Evolutionary conservation across 2,113 vertebrate genomes (phyloP), one percentile per base, ranked within the genome.

Genomic region (Bubo bubo): DNA sequence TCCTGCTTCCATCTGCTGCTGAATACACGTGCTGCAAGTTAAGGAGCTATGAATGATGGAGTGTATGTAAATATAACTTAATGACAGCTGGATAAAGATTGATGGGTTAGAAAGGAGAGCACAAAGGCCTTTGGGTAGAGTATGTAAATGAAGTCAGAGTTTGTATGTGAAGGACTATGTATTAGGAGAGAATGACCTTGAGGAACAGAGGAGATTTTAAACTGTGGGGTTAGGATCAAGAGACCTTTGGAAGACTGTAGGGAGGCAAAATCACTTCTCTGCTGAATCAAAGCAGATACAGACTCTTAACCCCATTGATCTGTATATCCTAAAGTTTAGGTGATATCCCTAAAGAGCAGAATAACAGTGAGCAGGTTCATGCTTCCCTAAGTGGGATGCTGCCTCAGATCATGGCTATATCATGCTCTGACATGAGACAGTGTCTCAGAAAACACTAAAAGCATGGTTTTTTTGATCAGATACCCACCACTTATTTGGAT

Each of bases 1-100:
- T 96, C 88, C 59, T 76, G 59, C 59, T 88, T 94, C 90, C 93
- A 92, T 95, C 93, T 95, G 90, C 63, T 94, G 82, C 79, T 74
- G 50, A 55, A 88, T 83, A 88, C 63, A 92, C 4, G 28, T 52
- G 79, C 55, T 93, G 95, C 59, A 95, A 93, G 75, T 92, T 93
- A 92, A 96, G 82, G 82, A 96, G 75, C 79, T 83, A 43, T 88
- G 92, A 96, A 80, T 92, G 82, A 93, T 88, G 37, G 60, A 71
- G n/a, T 59, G 32, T 34, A 66, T 32, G 32, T 23, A 94, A 90
- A 74, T 95, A 83, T 74, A 90, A 86, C 43, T 77, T 83, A 92
- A 92, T 93, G 91, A 89, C 80, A 94, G 56, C 52, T 94, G 50
- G 68, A 55, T 93, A 81, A 88, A 90, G 37, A 95, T 18, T 12